Percentiles rank a stretch among this genome's conserved stretches.
Evolutionary conservation across 2,797 vertebrate genomes (phyloP).

Genomic region (Phalanger gymnotis): DNA sequence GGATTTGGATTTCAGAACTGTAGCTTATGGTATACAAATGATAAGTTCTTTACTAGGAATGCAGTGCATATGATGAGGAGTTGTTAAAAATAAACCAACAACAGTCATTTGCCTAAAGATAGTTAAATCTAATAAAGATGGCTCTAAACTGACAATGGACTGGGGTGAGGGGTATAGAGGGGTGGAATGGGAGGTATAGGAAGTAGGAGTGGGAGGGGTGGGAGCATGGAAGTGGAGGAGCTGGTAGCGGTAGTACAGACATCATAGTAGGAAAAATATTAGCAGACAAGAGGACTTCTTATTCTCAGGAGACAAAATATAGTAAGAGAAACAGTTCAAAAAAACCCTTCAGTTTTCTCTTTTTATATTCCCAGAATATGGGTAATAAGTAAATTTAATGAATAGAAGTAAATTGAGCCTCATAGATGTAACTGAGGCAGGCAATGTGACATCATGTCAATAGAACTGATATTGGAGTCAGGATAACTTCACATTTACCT

Average conservation of each 20-base stretch:
- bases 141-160: neutral
- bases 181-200: neutral
- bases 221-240: too few species aligned
- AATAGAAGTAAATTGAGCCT: neutral
- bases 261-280: neutral
- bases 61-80: neutral
- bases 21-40: neutral
- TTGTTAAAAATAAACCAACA: neutral
- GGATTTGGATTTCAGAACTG: neutral
- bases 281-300: neutral
- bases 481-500: neutral
- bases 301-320: neutral
- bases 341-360: neutral
- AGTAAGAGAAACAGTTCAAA: neutral
- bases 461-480: neutral
- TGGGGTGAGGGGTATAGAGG: neutral
- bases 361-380: neutral
- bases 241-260: neutral
- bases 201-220: too few species aligned
- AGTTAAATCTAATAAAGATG: neutral
- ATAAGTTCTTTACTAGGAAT: neutral
- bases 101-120: neutral
- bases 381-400: neutral
- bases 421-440: neutral
- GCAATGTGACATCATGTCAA: neutral